Evolutionary conservation across 2,888 invertebrate species (phyloP).

Genomic region (Ceraclea dissimilis): DNA sequence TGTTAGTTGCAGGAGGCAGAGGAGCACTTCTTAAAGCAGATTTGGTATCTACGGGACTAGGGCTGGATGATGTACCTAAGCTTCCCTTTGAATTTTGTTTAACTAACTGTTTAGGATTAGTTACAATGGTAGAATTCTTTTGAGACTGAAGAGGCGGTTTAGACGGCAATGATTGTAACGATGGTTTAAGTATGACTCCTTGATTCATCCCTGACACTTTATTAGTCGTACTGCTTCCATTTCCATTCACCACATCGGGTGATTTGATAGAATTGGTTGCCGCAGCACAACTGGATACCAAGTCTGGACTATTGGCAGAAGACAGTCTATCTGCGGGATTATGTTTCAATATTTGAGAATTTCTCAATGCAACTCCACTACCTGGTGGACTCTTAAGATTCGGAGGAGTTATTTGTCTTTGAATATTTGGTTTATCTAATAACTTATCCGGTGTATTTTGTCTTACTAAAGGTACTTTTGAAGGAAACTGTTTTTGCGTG

Average conservation of each 20-base stretch:
- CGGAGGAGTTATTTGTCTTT: conserved; percentile 38
- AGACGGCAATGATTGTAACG: conserved; percentile 37
- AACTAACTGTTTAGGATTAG: conserved; percentile 31
- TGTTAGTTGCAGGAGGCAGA: conserved; percentile 31
- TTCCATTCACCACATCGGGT: conserved; percentile 54
- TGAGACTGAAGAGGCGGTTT: conserved; percentile 43
- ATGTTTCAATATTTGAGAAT: conserved; percentile 41
- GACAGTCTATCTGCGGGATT: conserved; percentile 33
- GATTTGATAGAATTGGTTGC: conserved; percentile 48
- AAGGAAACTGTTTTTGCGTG: conserved; percentile 33
- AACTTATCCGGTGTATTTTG: conserved; percentile 35
- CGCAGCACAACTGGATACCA: conserved; percentile 61
- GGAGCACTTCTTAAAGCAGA: conserved; percentile 20
- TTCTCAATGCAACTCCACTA: conserved; percentile 27
- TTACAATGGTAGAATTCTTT: conserved; percentile 27
- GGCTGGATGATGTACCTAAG: not conserved
- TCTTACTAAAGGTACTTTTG: conserved; percentile 44
- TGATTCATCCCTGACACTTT: conserved; percentile 33
- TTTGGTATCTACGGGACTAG: conserved; percentile 13
- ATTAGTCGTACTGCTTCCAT: conserved; percentile 28
- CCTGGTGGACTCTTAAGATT: conserved; percentile 15
- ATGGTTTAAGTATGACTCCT: conserved; percentile 28
- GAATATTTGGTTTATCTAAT: conserved; percentile 34
- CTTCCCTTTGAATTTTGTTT: conserved; percentile 36
- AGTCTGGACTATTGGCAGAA: conserved; percentile 56